A percentile compares a stretch with the other conserved stretches of the same genome.
Conservation (phyloP, 2,888 invertebrate species). For the Ypsolopha scabrella region DNA sequence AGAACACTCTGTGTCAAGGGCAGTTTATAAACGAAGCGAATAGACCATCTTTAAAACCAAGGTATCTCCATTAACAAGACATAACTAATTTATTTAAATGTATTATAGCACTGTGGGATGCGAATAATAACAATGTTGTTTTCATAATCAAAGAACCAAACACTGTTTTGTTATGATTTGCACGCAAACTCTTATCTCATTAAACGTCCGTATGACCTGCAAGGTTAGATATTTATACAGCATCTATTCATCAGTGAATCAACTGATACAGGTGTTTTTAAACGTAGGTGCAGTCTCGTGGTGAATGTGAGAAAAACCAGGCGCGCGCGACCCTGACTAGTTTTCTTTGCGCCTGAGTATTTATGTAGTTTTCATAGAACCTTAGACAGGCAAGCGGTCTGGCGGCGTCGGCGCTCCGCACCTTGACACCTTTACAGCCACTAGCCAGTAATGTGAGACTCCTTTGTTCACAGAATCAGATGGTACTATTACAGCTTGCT, state of each 20-base stretch:
- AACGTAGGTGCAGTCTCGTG: neutral
- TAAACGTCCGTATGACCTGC: too few species aligned
- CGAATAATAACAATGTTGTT: too few species aligned
- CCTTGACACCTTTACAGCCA: neutral
- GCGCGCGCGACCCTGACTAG: slow-evolving; percentile 5
- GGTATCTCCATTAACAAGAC: neutral
- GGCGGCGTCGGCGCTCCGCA: neutral
- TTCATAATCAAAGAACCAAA: too few species aligned
- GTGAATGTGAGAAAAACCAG: slow-evolving; percentile 4
- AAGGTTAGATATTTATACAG: too few species aligned
- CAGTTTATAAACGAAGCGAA: neutral
- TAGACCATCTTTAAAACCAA: too few species aligned
- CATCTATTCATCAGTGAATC: too few species aligned
- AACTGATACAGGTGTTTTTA: neutral
- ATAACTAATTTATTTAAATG: too few species aligned
- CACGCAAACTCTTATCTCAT: too few species aligned
- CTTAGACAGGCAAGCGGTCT: neutral
- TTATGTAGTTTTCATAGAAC: neutral
- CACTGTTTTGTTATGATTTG: too few species aligned
- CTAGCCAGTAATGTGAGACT: neutral
- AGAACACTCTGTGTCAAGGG: slow-evolving; percentile 1
- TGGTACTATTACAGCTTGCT: too few species aligned
- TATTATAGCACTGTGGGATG: too few species aligned
- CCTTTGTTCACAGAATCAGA: too few species aligned
- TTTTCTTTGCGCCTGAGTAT: neutral